phyloP scores from a whole-genome alignment of 2,888 invertebrate species.

The Pristionchus fissidentatus region DNA sequence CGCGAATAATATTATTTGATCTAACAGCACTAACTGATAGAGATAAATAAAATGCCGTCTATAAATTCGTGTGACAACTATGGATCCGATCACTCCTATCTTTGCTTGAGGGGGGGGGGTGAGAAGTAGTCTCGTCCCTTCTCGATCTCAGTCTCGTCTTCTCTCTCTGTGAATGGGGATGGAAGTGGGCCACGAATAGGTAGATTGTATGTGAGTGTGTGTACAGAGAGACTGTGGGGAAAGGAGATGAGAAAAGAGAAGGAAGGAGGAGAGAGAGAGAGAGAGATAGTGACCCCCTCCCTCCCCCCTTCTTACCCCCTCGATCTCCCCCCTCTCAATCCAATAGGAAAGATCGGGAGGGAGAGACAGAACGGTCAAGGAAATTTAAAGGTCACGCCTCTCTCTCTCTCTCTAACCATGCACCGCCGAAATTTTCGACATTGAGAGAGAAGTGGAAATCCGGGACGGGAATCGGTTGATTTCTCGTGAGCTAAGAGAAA shows the following conservation, averaged over 20 bases:
- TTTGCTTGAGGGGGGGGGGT: too few species aligned
- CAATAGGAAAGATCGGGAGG: too few species aligned
- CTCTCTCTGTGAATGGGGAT: constrained; percentile 29
- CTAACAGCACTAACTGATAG: too few species aligned
- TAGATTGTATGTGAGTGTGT: too few species aligned
- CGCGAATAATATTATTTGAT: too few species aligned
- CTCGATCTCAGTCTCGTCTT: neutral
- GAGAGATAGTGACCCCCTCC: constrained; percentile 22
- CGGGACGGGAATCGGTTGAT: constrained; percentile 21
- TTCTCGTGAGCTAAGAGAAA: neutral
- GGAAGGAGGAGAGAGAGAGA: constrained; percentile 31
- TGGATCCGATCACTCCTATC: too few species aligned
- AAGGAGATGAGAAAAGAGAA: constrained; percentile 48
- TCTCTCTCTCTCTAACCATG: constrained; percentile 32
- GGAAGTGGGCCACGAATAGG: constrained; percentile 46
- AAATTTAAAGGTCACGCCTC: constrained; percentile 19
- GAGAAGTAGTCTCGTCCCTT: neutral
- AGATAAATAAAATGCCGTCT: too few species aligned
- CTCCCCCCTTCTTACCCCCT: constrained; percentile 16
- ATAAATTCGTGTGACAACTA: too few species aligned
- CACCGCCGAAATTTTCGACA: constrained; percentile 27
- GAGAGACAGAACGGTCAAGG: constrained; percentile 28
- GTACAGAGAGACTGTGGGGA: neutral
- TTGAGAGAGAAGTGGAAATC: constrained; percentile 11
- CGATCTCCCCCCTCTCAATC: constrained; percentile 5